Percentiles rank a stretch among this genome's conserved stretches.
Conservation (phyloP, 2,888 invertebrate species). For the Ferrisia virgata region DNA sequence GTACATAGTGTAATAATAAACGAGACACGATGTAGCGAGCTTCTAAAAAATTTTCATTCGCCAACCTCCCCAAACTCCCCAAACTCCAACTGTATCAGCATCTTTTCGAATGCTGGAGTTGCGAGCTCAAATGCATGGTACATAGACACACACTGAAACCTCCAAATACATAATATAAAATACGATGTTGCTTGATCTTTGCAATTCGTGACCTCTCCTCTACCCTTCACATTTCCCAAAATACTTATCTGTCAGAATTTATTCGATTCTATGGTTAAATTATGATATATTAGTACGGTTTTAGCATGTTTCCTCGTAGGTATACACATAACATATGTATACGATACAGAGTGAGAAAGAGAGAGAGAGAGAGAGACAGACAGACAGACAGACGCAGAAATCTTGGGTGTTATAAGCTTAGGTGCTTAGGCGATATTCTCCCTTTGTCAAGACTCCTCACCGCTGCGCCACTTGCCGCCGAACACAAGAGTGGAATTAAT, state of each 20-base stretch:
- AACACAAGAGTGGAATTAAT: slow-evolving; percentile 2
- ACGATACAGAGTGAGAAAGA: background rate
- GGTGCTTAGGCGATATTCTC: background rate
- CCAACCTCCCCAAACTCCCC: background rate
- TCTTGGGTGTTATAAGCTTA: slow-evolving; percentile 16
- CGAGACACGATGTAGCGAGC: too few species aligned
- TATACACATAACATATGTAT: background rate
- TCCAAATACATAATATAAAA: too few species aligned
- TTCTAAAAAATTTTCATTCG: background rate
- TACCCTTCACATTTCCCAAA: background rate
- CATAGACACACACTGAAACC: too few species aligned
- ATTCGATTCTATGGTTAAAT: background rate
- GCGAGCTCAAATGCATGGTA: too few species aligned
- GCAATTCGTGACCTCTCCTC: background rate
- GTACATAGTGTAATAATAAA: background rate
- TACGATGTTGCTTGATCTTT: background rate
- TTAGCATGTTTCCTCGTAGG: background rate
- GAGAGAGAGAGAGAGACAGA: too few species aligned
- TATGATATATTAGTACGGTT: slow-evolving; percentile 25
- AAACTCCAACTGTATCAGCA: too few species aligned
- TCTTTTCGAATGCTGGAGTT: too few species aligned
- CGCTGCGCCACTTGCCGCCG: background rate
- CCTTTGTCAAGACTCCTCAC: background rate
- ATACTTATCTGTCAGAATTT: slow-evolving; percentile 2
- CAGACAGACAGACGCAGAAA: too few species aligned